These are phyloP conservation scores for Bugula neritina DNA, from an alignment of 2,888 invertebrate genomes.

Conservation along the genomic window DNA sequence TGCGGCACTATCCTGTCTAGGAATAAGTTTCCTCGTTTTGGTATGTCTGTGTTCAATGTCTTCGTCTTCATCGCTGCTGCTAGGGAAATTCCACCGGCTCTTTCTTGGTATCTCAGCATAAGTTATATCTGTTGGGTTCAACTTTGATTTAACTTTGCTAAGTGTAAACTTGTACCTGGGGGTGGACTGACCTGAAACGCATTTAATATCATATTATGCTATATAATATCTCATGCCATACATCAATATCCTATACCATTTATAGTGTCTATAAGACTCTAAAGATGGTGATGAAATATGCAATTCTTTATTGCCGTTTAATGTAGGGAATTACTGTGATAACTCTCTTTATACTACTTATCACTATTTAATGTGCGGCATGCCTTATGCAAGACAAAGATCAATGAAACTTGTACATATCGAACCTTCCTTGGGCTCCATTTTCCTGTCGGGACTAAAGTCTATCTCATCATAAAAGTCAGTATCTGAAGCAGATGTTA, in stretches of 20 bases:
- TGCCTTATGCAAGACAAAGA: too few relatives aligned
- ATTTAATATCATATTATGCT: neutral
- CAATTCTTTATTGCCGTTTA: too few relatives aligned
- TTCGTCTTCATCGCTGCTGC: conserved; percentile 23
- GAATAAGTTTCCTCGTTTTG: neutral
- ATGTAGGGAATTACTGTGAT: too few relatives aligned
- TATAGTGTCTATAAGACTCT: too few relatives aligned
- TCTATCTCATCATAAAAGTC: conserved; percentile 18
- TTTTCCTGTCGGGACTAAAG: neutral
- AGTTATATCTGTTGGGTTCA: conserved; percentile 6
- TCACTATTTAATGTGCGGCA: too few relatives aligned
- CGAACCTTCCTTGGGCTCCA: conserved; percentile 3
- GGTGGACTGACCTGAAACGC: neutral
- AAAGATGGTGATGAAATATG: too few relatives aligned
- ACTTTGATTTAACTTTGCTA: conserved; percentile 7
- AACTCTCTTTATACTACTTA: too few relatives aligned
- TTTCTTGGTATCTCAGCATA: conserved; percentile 19
- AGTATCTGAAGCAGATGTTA: neutral
- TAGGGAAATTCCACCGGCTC: conserved; percentile 14
- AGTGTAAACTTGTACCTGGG: conserved; percentile 7
- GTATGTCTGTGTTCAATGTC: too few relatives aligned
- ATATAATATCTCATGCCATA: too few relatives aligned
- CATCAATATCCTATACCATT: too few relatives aligned
- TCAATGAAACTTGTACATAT: too few relatives aligned
- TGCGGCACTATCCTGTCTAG: neutral